Base-by-base conservation (phyloP, 1,140 invertebrate genomes). In the Nilaparvata lugens region DNA sequence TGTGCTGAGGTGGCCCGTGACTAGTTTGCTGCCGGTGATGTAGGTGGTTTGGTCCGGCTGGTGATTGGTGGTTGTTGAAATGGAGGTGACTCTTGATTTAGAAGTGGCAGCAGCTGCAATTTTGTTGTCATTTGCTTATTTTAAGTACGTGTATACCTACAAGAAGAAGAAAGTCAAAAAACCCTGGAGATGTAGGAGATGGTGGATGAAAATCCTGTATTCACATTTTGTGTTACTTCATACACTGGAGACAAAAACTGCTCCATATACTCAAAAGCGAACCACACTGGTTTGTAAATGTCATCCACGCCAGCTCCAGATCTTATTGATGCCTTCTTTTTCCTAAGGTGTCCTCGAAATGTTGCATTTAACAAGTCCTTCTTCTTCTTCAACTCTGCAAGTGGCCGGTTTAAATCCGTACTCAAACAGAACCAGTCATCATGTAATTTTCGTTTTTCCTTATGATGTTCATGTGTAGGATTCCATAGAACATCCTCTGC, bases 361-460 rank as follows among this genome's bases (percentile, higher is more conserved):
- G 58, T 56, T 63, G 68, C 65, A 69, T 71, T 71, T 28, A 71
- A 58, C 6, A 60, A 61, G 16, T 71, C 66, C 62, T 68, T 71
- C 60, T 71, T 71, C 58, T 64, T 68, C 43, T 68, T 69, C 52
- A 71, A 51, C 28, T 64, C 61, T 1, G 42, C 25, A 14, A 70
- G 35, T n/a, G 64, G 38, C 5, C 56, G 13, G 35, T 57, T 42
- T 2, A 57, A 5, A 6, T 43, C 3, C 28, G 28, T 54, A 7
- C 31, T 48, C 25, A 16, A 52, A 52, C 31, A 7, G 4, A 38
- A 52, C 55, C 25, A 40, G 81, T 81, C 19, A 81, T 81, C 66
- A 81, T 85, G 2, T 83, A 85, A 66, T 83, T 84, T 5, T 53
- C 5, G n/a, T 7, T 7, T 53, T 6, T 7, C 5, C 18, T 53